A percentile compares a stretch with the other conserved stretches of the same genome.
phyloP scores from a whole-genome alignment of 2,888 invertebrate genomes.

The Emmelina monodactyla region DNA sequence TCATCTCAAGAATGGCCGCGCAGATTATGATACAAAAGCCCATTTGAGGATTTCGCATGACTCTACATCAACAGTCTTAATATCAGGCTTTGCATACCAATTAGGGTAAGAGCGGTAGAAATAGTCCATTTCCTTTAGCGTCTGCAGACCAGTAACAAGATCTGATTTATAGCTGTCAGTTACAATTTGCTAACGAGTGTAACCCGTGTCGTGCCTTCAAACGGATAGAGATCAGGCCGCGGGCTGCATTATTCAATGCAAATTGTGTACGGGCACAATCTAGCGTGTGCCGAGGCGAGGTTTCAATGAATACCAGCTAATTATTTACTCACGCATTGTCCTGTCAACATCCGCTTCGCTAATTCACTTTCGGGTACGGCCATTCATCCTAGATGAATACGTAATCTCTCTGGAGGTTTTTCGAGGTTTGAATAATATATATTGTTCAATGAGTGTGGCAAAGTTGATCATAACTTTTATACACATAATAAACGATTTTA shows the following conservation, averaged over 20 bases:
- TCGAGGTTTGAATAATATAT: no score
- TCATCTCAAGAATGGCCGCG: conserved; percentile 20
- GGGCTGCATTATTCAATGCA: conserved; percentile 47
- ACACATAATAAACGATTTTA: no score
- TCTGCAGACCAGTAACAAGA: conserved; percentile 21
- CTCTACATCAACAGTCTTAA: conserved; percentile 10
- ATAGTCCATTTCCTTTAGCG: conserved; percentile 23
- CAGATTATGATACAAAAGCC: conserved; percentile 5
- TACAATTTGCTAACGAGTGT: conserved; percentile 56
- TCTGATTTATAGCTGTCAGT: conserved; percentile 46
- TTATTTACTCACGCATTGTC: conserved; percentile 47
- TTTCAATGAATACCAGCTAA: conserved; percentile 38
- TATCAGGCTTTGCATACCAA: conserved; percentile 17
- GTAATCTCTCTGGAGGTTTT: no score
- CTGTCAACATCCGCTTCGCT: conserved; percentile 31
- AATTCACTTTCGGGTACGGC: conserved; percentile 24
- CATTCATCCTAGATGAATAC: no score
- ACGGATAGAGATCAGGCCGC: conserved; percentile 44
- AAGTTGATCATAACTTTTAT: no score
- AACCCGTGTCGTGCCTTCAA: conserved; percentile 40
- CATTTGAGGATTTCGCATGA: conserved; percentile 18
- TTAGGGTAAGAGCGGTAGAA: conserved; percentile 21
- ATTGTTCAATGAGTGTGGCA: no score
- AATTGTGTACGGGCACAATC: conserved; percentile 34
- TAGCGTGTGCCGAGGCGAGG: conserved; percentile 23